Conservation (phyloP, 2,797 vertebrate genomes). For the Salmo trutta region DNA sequence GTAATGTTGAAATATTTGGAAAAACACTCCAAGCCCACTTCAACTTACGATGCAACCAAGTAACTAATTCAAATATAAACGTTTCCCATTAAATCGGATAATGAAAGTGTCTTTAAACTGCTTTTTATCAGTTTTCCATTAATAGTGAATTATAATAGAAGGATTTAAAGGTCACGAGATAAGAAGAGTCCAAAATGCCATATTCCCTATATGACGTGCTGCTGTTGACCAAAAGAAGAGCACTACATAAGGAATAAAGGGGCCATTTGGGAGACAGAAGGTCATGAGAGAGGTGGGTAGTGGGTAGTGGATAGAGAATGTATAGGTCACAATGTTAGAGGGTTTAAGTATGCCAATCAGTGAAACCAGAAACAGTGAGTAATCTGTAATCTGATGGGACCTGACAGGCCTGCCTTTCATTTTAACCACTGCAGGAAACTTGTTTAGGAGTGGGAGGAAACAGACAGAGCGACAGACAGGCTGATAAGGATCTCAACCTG, state of each 20-base stretch:
- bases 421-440: slow-evolving; percentile 73
- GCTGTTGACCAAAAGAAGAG: no score
- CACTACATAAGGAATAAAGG: slow-evolving; percentile 3
- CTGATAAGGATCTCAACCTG: slow-evolving; percentile 84
- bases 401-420: slow-evolving; percentile 73
- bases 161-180: slow-evolving; percentile 71
- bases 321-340: background rate
- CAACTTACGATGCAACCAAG: slow-evolving; percentile 30
- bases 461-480: slow-evolving; percentile 41
- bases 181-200: slow-evolving; percentile 17
- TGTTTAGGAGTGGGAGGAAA: slow-evolving; percentile 71
- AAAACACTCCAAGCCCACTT: slow-evolving; percentile 20
- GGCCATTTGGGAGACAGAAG: slow-evolving; percentile 1
- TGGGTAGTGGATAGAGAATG: slow-evolving; percentile 15
- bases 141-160: slow-evolving; percentile 54
- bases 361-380: slow-evolving; percentile 32
- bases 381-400: slow-evolving; percentile 79
- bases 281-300: slow-evolving; percentile 20
- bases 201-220: no score
- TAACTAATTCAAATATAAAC: slow-evolving; percentile 72
- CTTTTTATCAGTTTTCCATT: slow-evolving; percentile 65
- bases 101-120: slow-evolving; percentile 40
- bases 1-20: slow-evolving; percentile 14
- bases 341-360: background rate
- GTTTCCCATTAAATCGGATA: slow-evolving; percentile 54